Evolutionary conservation across 1,140 invertebrate species (phyloP), one percentile per base, ranked within the genome.

Genomic region (Drosophila setifemur): DNA sequence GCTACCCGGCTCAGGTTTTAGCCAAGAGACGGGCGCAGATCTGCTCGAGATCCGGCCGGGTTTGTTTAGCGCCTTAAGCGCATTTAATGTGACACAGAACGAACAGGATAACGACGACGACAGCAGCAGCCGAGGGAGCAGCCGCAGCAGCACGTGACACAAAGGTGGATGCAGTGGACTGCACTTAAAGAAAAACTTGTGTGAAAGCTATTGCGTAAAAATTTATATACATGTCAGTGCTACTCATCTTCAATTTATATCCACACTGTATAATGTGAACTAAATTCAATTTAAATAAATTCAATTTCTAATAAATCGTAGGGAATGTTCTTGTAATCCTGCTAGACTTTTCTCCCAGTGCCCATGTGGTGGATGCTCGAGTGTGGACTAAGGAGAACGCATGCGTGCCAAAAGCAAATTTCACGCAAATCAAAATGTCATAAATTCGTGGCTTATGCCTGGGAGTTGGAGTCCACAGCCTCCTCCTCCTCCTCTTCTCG

Each of bases 391-490:
- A 19, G 53, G 48, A 45, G 69, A 58, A 87, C 73, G 87, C 82
- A 89, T 89, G 88, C 88, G 88, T 89, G 88, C 81, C 85, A 88
- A 88, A 89, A 86, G 71, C 79, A 86, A 89, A 89, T 89, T 89
- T 89, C 81, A 89, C 88, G 88, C 88, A 89, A 88, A 89, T 89
- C 88, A 89, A 89, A 89, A 88, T 88, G 88, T 89, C 88, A 89
- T 88, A 89, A 89, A 89, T 89, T 88, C 73, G 73, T 86, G 74
- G 81, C 81, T 86, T 86, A 86, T 85, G 39, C 67, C 54, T 40
- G 39, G 47, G 57, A 52, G n/a, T n/a, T n/a, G n/a, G n/a, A n/a
- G n/a, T n/a, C 16, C 43, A 37, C 16, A 16, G 19, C 16, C 48
- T 16, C 7, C 25, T 29, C 7, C 4, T 23, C 37, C 29, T 43